These are phyloP conservation scores for Takifugu flavidus DNA, from an alignment of 2,113 vertebrate genomes.

Conservation along the genomic window DNA sequence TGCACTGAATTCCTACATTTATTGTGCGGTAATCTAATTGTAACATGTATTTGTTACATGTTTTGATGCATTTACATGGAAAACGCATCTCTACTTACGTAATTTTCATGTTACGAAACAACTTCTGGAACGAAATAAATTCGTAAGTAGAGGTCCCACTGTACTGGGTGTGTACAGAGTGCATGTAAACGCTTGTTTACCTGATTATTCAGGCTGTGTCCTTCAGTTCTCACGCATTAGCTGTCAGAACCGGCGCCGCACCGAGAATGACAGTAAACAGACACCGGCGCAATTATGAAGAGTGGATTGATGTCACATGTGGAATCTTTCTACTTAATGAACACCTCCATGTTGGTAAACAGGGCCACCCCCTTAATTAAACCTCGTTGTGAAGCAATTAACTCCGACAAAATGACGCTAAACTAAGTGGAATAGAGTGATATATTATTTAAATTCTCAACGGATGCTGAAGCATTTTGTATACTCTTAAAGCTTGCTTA, in stretches of 20 bases:
- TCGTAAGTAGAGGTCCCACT: too few relatives aligned
- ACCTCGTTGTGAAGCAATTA: conserved; percentile 67
- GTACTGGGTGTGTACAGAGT: not conserved
- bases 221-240: too few relatives aligned
- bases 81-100: too few relatives aligned
- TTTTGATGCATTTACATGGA: too few relatives aligned
- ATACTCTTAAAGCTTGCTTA: conserved; percentile 24
- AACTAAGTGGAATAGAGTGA: conserved; percentile 65
- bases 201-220: not conserved
- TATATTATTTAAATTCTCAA: conserved; percentile 57
- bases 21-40: too few relatives aligned
- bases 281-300: conserved; percentile 26
- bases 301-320: conserved; percentile 56
- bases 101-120: too few relatives aligned
- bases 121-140: too few relatives aligned
- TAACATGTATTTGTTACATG: too few relatives aligned
- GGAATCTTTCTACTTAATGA: conserved; percentile 42
- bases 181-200: not conserved
- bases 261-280: not conserved
- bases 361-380: conserved; percentile 72
- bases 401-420: conserved; percentile 62
- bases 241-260: not conserved
- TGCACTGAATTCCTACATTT: too few relatives aligned
- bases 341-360: conserved; percentile 59
- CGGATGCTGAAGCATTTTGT: conserved; percentile 58